A percentile compares a stretch with the other conserved stretches of the same genome.
Evolutionary conservation across 2,888 invertebrate genomes (phyloP).

Genomic region (Aporophyla lueneburgensis): DNA sequence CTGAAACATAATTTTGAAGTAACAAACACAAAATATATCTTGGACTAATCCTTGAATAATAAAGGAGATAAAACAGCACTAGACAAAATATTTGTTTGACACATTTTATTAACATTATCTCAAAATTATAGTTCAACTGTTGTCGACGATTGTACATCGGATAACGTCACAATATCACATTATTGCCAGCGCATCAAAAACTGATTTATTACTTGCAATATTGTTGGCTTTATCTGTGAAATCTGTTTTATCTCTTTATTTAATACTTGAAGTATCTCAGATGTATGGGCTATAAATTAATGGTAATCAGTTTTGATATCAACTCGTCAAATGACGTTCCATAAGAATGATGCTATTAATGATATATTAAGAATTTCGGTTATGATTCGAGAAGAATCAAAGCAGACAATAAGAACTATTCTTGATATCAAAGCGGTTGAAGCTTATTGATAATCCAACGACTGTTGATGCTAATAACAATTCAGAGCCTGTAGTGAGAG

Average conservation of each 20-base stretch:
- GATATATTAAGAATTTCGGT: background rate
- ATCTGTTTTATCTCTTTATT: constrained; percentile 21
- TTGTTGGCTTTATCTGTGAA: constrained; percentile 32
- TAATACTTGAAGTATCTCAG: constrained; percentile 6
- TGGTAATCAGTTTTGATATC: constrained; percentile 19
- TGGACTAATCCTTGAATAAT: background rate
- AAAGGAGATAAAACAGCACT: constrained; percentile 1
- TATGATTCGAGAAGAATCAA: background rate
- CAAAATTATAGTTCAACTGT: constrained; percentile 3
- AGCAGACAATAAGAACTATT: background rate
- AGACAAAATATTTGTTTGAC: constrained; percentile 14
- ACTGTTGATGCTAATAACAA: background rate
- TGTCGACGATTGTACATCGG: background rate
- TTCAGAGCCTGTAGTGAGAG: background rate
- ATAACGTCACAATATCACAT: constrained; percentile 6
- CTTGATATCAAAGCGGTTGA: background rate
- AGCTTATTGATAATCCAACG: background rate
- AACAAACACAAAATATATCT: background rate
- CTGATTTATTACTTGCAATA: constrained; percentile 25
- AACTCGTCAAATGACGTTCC: constrained; percentile 14
- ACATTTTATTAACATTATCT: constrained; percentile 14
- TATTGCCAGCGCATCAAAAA: constrained; percentile 12
- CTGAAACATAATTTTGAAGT: background rate
- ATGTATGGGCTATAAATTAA: background rate
- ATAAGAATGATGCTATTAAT: constrained; percentile 7